phyloP scores from a whole-genome alignment of 2,888 invertebrate genomes.

The Drosophila prostipennis region DNA sequence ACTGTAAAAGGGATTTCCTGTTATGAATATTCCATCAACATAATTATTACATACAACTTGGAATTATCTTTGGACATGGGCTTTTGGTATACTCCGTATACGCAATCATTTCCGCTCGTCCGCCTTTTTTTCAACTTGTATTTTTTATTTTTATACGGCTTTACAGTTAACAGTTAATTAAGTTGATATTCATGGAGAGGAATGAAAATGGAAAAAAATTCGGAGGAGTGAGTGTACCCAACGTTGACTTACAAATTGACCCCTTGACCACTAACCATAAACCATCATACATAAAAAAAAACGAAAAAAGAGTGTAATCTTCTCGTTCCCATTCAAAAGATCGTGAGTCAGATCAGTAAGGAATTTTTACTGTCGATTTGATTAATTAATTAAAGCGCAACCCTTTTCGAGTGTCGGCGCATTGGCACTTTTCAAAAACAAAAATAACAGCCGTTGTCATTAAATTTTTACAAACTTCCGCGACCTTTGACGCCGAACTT shows the following conservation, averaged over 20 bases:
- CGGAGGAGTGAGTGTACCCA: constrained; percentile 61
- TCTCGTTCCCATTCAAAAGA: constrained; percentile 24
- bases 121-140: constrained; percentile 2
- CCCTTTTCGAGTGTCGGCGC: constrained; percentile 77
- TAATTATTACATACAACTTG: constrained; percentile 65
- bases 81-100: constrained; percentile 35
- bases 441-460: constrained; percentile 31
- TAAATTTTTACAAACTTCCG: constrained; percentile 41
- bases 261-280: constrained; percentile 45
- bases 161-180: constrained; percentile 75
- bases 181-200: constrained; percentile 63
- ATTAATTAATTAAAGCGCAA: constrained; percentile 79
- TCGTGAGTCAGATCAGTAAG: constrained; percentile 47
- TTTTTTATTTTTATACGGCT: constrained; percentile 24
- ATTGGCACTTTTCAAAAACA: constrained; percentile 63
- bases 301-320: constrained; percentile 25
- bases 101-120: constrained; percentile 64
- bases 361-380: constrained; percentile 75
- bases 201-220: constrained; percentile 46
- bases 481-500: constrained; percentile 73
- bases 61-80: constrained; percentile 34
- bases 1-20: constrained; percentile 73
- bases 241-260: constrained; percentile 62
- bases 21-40: constrained; percentile 63
- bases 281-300: not conserved